Percentiles rank a stretch among this genome's conserved stretches.
These are phyloP conservation scores for Pygoscelis adeliae DNA, from an alignment of 2,113 vertebrate species.

Conservation along the genomic window DNA sequence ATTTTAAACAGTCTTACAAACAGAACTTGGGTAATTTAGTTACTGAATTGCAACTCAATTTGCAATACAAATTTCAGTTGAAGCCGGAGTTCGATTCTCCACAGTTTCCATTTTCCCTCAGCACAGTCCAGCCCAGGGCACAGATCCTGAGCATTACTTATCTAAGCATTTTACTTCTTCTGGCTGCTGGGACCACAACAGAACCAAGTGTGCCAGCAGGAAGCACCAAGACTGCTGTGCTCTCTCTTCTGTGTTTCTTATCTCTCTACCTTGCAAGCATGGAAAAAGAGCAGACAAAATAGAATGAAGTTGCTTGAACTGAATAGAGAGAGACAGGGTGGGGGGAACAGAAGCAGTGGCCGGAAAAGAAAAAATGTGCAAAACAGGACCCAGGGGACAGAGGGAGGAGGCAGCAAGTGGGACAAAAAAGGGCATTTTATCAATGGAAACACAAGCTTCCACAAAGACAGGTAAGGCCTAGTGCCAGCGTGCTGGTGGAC, in stretches of 20 bases:
- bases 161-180: background rate
- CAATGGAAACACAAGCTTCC: background rate
- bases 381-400: background rate
- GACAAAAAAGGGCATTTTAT: background rate
- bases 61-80: background rate
- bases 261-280: background rate
- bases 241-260: background rate
- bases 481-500: fast-evolving
- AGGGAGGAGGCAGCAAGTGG: background rate
- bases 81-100: background rate
- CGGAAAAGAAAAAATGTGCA: background rate
- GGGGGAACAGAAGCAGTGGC: background rate
- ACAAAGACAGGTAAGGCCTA: background rate
- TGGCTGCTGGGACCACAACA: background rate
- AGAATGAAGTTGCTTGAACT: background rate
- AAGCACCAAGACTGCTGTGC: background rate
- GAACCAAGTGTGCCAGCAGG: background rate
- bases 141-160: background rate
- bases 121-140: background rate
- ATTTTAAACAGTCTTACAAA: background rate
- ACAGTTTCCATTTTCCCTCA: background rate
- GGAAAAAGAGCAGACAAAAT: background rate
- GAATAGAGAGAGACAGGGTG: fast-evolving
- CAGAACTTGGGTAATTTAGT: background rate
- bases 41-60: background rate